Percentiles rank a stretch among this genome's conserved stretches.
phyloP scores from a whole-genome alignment of 2,113 vertebrate species.

The Eira barbara region DNA sequence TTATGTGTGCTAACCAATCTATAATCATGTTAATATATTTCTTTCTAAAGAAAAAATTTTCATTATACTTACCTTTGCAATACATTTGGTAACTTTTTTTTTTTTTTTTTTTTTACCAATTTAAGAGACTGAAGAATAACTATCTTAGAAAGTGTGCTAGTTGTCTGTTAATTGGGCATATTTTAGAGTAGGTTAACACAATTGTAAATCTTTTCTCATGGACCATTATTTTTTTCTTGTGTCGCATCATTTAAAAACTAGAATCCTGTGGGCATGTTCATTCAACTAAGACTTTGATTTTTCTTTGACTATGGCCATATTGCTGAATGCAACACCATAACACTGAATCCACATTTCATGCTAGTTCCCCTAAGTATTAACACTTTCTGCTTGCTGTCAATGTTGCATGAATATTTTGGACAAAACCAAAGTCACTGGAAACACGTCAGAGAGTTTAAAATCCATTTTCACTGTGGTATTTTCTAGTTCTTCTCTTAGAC shows the following conservation, averaged over 20 bases:
- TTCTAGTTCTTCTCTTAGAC: neutral
- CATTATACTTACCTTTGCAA: neutral
- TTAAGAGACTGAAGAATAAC: conserved; percentile 63
- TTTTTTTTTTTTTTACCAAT: conserved; percentile 40
- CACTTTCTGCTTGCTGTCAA: neutral
- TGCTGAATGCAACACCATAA: neutral
- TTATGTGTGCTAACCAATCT: neutral
- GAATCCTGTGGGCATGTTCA: neutral
- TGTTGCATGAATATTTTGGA: neutral
- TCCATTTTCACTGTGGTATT: neutral
- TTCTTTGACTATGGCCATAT: neutral
- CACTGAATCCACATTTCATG: neutral
- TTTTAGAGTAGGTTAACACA: neutral
- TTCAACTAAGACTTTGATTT: neutral
- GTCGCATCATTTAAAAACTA: neutral
- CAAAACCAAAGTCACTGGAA: neutral
- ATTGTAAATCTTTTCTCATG: neutral
- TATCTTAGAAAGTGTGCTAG: conserved; percentile 56
- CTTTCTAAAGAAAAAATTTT: neutral
- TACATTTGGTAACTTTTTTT: neutral
- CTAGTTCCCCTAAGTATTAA: neutral
- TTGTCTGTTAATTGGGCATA: conserved; percentile 54
- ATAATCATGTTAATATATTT: neutral
- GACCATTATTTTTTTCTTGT: neutral
- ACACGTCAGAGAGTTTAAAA: neutral